Evolutionary conservation across 2,113 vertebrate genomes (phyloP).

Genomic region (Stercorarius parasiticus): DNA sequence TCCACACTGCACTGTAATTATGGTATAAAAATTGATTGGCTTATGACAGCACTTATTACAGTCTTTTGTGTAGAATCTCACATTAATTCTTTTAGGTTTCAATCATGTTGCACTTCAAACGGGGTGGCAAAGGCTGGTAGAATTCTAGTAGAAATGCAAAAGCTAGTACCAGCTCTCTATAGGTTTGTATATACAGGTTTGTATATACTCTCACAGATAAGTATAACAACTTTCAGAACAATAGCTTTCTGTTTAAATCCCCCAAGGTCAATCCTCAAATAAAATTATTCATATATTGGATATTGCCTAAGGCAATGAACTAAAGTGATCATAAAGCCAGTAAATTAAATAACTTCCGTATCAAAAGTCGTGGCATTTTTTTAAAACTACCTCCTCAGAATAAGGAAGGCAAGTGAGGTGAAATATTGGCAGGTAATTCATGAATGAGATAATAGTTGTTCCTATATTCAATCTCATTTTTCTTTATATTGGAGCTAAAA

Average conservation of each 20-base stretch:
- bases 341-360: background rate
- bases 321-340: background rate
- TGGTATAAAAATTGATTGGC: constrained; percentile 14
- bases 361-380: background rate
- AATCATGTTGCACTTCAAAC: background rate
- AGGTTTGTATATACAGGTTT: background rate
- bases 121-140: background rate
- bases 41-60: constrained; percentile 21
- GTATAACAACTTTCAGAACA: background rate
- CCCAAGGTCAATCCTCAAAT: background rate
- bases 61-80: background rate
- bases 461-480: background rate
- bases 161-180: background rate
- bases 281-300: background rate
- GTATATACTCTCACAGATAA: background rate
- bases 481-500: background rate
- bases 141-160: background rate
- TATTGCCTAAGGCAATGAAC: background rate
- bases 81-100: constrained; percentile 5
- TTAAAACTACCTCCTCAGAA: background rate
- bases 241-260: background rate
- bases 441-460: background rate
- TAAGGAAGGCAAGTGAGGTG: background rate
- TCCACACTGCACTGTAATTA: background rate
- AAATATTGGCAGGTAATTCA: background rate